Evolutionary conservation across 1,140 invertebrate genomes (phyloP).

Genomic region (Ruditapes philippinarum): DNA sequence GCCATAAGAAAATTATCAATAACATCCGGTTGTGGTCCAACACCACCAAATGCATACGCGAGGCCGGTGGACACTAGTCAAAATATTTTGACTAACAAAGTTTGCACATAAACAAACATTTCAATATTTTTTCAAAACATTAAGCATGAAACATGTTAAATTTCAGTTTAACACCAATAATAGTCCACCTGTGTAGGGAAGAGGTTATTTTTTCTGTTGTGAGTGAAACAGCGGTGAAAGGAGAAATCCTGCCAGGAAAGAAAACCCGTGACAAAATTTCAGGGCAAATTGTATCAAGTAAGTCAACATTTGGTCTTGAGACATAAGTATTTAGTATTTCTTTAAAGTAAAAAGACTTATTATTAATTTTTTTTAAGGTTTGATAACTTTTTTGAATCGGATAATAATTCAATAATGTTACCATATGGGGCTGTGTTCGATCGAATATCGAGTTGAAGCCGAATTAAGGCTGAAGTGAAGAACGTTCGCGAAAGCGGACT

Average conservation of each 20-base stretch:
- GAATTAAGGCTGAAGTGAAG: constrained; percentile 10
- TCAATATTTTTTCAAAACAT: constrained; percentile 16
- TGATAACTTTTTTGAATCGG: constrained; percentile 38
- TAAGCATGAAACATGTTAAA: constrained; percentile 42
- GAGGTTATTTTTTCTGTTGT: constrained; percentile 24
- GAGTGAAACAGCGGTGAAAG: constrained; percentile 32
- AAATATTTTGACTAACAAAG: constrained; percentile 19
- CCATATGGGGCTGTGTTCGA: constrained; percentile 32
- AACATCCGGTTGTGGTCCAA: constrained; percentile 41
- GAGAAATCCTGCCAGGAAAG: constrained; percentile 38
- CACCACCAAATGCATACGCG: constrained; percentile 41
- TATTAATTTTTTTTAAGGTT: constrained; percentile 20
- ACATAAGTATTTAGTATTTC: constrained; percentile 3
- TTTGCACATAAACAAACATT: constrained; percentile 35
- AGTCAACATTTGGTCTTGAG: constrained; percentile 30
- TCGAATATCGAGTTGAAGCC: constrained; percentile 44
- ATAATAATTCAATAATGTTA: constrained; percentile 43
- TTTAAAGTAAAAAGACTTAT: constrained; percentile 35
- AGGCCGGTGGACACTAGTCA: constrained; percentile 31
- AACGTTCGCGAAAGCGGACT: too few species aligned
- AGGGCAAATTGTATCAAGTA: constrained; percentile 49
- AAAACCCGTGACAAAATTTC: constrained; percentile 46
- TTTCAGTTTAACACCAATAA: constrained; percentile 1
- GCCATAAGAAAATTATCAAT: constrained; percentile 44
- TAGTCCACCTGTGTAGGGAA: constrained; percentile 32